Conservation (phyloP, 2,113 vertebrate genomes). For the Tricholaema leucomelas region DNA sequence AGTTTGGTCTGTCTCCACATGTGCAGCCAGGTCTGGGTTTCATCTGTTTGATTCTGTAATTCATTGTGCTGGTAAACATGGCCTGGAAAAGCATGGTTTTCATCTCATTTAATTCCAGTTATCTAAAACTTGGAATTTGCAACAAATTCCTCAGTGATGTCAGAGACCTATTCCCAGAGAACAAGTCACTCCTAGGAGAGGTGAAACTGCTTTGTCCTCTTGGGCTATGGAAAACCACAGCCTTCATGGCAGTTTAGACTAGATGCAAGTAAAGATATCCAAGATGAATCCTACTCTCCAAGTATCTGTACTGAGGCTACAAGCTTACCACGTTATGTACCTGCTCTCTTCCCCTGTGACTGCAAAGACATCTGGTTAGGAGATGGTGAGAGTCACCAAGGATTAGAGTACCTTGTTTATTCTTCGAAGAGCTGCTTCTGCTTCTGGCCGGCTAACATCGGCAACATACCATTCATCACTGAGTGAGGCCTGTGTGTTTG, state of each 20-base stretch:
- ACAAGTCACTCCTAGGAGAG: background rate
- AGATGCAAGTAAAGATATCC: background rate
- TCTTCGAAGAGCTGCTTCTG: conserved; percentile 83
- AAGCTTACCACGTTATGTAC: background rate
- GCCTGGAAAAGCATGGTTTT: background rate
- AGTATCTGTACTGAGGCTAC: background rate
- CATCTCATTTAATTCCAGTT: background rate
- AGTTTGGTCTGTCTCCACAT: background rate
- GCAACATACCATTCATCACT: conserved; percentile 86
- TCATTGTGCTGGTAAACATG: background rate
- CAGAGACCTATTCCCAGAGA: background rate
- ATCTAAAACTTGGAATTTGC: background rate
- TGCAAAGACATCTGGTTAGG: background rate
- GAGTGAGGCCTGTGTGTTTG: conserved; percentile 60
- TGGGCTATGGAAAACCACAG: background rate
- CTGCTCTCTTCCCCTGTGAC: background rate
- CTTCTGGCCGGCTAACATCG: conserved; percentile 81
- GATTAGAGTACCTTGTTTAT: conserved; percentile 82
- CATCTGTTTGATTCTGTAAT: background rate
- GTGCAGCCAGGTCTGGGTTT: background rate
- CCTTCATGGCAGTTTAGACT: background rate
- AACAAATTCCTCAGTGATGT: background rate
- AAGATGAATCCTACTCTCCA: background rate
- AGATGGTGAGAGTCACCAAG: background rate
- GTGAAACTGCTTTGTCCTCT: background rate